phyloP scores from a whole-genome alignment of 2,113 vertebrate species.

The Ancistrus triradiatus region DNA sequence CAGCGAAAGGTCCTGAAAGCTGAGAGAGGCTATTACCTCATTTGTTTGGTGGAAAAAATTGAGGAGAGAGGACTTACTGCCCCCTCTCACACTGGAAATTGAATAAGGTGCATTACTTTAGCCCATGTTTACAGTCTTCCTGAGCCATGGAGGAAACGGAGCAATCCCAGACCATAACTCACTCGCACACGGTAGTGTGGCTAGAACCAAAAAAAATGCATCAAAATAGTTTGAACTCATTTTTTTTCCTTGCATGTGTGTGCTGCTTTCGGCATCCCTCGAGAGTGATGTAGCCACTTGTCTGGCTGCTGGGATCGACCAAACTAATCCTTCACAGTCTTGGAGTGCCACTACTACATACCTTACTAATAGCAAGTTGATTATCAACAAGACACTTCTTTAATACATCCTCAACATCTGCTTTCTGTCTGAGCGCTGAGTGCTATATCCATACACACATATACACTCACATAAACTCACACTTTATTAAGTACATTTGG shows the following conservation, averaged over 20 bases:
- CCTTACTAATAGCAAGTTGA: constrained; percentile 58
- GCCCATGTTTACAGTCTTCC: constrained; percentile 59
- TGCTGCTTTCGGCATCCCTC: constrained; percentile 5
- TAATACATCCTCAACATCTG: constrained; percentile 52
- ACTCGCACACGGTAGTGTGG: constrained; percentile 45
- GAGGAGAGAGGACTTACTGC: background rate
- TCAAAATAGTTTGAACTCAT: constrained; percentile 47
- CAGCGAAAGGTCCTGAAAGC: constrained; percentile 60
- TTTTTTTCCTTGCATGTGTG: constrained; percentile 25
- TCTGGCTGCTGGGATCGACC: constrained; percentile 48
- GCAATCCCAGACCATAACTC: constrained; percentile 61
- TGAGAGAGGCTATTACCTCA: constrained; percentile 69
- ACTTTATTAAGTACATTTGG: too few species aligned
- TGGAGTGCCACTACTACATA: constrained; percentile 47
- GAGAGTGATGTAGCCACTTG: constrained; percentile 38
- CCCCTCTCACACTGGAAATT: constrained; percentile 14
- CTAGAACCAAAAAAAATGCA: constrained; percentile 35
- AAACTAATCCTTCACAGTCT: constrained; percentile 46
- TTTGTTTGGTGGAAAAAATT: constrained; percentile 48
- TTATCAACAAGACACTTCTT: constrained; percentile 57
- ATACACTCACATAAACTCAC: constrained; percentile 33
- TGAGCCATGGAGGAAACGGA: constrained; percentile 55
- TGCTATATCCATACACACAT: constrained; percentile 38
- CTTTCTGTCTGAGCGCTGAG: constrained; percentile 49
- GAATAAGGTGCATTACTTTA: constrained; percentile 42